Conservation (phyloP, 1,140 invertebrate genomes). For the Meloidogyne exigua region DNA sequence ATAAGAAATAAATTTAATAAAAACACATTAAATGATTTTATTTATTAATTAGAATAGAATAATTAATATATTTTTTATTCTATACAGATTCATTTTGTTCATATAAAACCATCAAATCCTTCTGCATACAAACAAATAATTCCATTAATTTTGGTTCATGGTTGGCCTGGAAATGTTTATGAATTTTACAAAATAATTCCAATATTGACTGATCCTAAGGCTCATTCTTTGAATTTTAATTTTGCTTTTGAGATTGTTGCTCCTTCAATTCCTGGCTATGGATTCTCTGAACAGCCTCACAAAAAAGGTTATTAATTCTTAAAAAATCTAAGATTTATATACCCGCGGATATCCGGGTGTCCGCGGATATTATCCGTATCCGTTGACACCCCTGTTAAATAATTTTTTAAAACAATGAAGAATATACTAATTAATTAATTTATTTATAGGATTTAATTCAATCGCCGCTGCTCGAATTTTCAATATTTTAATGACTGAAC, state of each 20-base stretch:
- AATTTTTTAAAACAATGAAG: too few relatives aligned
- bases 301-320: constrained; percentile 50
- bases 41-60: too few relatives aligned
- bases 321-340: background rate
- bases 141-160: constrained; percentile 33
- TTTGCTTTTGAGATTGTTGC: constrained; percentile 78
- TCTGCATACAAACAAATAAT: constrained; percentile 26
- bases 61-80: too few relatives aligned
- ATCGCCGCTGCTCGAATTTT: constrained; percentile 72
- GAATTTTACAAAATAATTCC: constrained; percentile 82
- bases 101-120: constrained; percentile 42
- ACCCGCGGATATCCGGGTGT: too few relatives aligned
- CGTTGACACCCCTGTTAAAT: too few relatives aligned
- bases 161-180: constrained; percentile 75
- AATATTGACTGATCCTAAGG: constrained; percentile 71
- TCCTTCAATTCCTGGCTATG: constrained; percentile 80
- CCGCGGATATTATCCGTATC: too few relatives aligned
- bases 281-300: constrained; percentile 75
- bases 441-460: constrained; percentile 18
- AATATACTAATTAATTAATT: too few relatives aligned
- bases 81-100: constrained; percentile 52
- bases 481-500: constrained; percentile 80
- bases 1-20: too few relatives aligned
- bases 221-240: constrained; percentile 68
- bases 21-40: too few relatives aligned